phyloP scores from a whole-genome alignment of 2,113 vertebrate genomes.

The Gavia stellata region DNA sequence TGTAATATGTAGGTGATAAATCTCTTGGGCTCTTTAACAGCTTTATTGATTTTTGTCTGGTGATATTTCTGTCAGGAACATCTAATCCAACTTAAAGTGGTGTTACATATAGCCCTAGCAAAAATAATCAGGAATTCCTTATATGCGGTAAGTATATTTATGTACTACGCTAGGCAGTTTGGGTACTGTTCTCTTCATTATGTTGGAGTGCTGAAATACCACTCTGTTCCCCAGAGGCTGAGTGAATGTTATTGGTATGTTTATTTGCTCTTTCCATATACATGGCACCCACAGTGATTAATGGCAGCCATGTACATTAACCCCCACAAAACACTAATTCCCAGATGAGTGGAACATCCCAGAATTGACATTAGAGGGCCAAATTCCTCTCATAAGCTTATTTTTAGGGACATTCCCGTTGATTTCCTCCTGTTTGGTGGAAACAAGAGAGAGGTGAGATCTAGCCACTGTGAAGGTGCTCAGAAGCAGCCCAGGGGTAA shows the following conservation, averaged over 20 bases:
- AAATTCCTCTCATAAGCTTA: neutral
- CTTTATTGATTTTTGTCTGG: conserved; percentile 59
- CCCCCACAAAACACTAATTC: neutral
- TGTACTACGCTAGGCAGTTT: neutral
- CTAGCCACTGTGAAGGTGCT: no score
- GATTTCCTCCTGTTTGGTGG: neutral
- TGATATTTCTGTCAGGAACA: conserved; percentile 63
- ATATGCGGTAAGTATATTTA: conserved; percentile 1
- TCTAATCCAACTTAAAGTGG: conserved; percentile 12
- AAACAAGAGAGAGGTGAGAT: neutral
- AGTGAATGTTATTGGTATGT: neutral
- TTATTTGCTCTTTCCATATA: neutral
- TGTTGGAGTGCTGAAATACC: neutral
- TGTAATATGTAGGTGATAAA: conserved; percentile 52
- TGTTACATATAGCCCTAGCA: neutral
- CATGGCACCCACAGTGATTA: neutral
- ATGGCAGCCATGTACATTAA: neutral
- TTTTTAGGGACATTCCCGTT: neutral
- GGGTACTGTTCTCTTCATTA: neutral
- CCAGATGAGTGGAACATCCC: neutral
- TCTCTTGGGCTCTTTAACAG: conserved; percentile 38
- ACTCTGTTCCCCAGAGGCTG: neutral
- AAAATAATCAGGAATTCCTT: conserved; percentile 31
- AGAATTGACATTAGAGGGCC: neutral
- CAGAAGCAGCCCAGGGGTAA: neutral